Base-by-base conservation (phyloP, 2,113 vertebrate genomes). In the Crocuta crocuta region DNA sequence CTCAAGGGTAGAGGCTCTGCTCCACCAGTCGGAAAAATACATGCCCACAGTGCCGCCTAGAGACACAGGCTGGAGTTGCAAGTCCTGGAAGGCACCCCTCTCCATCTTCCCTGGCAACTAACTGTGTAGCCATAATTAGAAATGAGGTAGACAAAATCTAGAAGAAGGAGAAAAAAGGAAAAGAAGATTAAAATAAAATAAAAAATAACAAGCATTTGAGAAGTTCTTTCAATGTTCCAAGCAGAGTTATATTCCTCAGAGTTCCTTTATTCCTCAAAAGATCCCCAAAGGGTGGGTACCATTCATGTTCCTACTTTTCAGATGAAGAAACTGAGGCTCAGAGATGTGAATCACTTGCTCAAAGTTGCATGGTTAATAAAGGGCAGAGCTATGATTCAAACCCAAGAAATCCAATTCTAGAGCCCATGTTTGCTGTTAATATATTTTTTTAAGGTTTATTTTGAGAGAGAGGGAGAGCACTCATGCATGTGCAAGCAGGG, bases 211-310 rank as follows among this genome's bases (percentile, higher is more conserved):
- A 91, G 26, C 17, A 33, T 43, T 43, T 74, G 82, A 61, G 33
- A 74, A 80, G 26, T 2, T 63, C 58, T 58, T 19, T 58, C 50
- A 53, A 17, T 78, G 35, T 81, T 26, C 55, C 66, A 91, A 24
- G 33, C 31, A 39, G 48, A 63, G 16, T 76, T 68, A 24, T 80
- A 55, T 39, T 39, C 39, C 39, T 39, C 39, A 55, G 23, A 23
- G 53, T 85, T 74, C 35, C 7, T 68, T 93, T 80, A 74, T 53
- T 35, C 58, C 28, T 71, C 91, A 70, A 89, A 70, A 78, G 78
- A 61, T 21, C 43, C 55, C n/a, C 12, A 11, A 50, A 35, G 15
- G 11, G 50, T 78, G 24, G 39, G 4, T 84, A 35, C 1, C 10
- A 73, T 45, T 58, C 45, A 71, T 2, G 28, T 4, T 55, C 10